Evolutionary conservation across 2,797 vertebrate genomes (phyloP), one percentile per base, ranked within the genome.

Genomic region (Thamnophis elegans): DNA sequence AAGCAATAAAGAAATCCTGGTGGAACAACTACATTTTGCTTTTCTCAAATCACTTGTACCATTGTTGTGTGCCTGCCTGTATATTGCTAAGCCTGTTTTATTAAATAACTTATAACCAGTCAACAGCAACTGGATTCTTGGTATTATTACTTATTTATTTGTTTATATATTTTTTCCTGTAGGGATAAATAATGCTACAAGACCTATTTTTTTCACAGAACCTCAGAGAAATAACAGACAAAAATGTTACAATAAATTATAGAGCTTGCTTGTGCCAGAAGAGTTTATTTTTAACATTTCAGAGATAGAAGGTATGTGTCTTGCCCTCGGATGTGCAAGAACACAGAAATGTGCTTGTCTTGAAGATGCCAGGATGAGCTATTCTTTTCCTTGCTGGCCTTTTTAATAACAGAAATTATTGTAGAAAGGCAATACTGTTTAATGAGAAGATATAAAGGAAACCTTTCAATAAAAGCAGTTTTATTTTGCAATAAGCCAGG

Each of bases 51-150:
- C 36, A 59, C 56, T 89, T 25, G 32, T 7, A 28, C 8, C 94
- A 85, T 88, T 92, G 88, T 62, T 93, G 86, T 32, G 28, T 20
- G 87, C 73, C 36, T 94, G 73, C 47, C 26, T 56, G 1, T 90
- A 93, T 55, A 59, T 90, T 94, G 0, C 53, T 78, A 89, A 42
- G 91, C 94, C 95, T 93, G 88, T 92, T 92, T 88, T 92, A 88
- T 22, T 96, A 4, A 92, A 95, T 95, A 96, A 96, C 94, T 96
- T 78, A 96, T 55, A 91, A 53, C 94, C 56, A 93, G 94, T 51
- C 0, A 94, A 51, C n/a, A 92, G 53, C 58, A 65, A 20, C 93
- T 95, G 10, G 86, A 93, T 93, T 73, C 78, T 47, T 82, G 10
- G 91, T 95, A 10, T 53, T 95, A 94, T 91, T 92, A 89, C 73